A percentile compares a stretch with the other conserved stretches of the same genome.
These are phyloP conservation scores for Acanthoscelides obtectus DNA, from an alignment of 2,888 invertebrate genomes.

Conservation along the genomic window DNA sequence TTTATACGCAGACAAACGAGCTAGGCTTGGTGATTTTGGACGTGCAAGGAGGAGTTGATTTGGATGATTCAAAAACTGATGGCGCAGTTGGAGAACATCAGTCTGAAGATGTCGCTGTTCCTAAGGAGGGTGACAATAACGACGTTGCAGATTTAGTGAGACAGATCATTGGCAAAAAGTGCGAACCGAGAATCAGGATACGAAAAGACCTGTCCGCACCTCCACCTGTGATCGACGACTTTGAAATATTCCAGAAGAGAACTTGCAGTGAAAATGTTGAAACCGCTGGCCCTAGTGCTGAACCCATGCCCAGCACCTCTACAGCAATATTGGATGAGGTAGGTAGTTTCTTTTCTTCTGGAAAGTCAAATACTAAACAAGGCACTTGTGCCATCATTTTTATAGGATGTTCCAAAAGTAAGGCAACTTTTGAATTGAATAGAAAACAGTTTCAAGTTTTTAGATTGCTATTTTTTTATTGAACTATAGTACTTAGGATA, in stretches of 20 bases:
- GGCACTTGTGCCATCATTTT: too few species aligned
- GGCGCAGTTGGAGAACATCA: background rate
- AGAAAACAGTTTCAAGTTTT: too few species aligned
- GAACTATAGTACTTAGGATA: too few species aligned
- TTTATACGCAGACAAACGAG: constrained; percentile 22
- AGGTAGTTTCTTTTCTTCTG: too few species aligned
- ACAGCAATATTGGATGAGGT: background rate
- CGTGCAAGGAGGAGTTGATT: constrained; percentile 25
- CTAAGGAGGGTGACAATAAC: background rate
- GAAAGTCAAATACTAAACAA: too few species aligned
- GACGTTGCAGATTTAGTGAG: background rate
- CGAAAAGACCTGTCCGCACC: background rate
- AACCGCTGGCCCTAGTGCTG: background rate
- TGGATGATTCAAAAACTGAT: constrained; percentile 14
- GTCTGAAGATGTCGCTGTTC: background rate
- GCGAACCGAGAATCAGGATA: background rate
- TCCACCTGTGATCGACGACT: background rate
- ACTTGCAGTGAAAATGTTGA: background rate
- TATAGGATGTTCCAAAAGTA: too few species aligned
- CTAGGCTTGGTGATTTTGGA: constrained; percentile 22
- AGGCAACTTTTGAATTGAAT: too few species aligned
- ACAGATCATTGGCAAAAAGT: background rate
- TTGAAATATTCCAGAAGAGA: background rate
- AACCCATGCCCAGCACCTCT: background rate
- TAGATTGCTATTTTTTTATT: too few species aligned